A percentile compares a stretch with the other conserved stretches of the same genome.
These are phyloP conservation scores for Meda fulgida DNA, from an alignment of 2,797 vertebrate genomes.

Conservation along the genomic window DNA sequence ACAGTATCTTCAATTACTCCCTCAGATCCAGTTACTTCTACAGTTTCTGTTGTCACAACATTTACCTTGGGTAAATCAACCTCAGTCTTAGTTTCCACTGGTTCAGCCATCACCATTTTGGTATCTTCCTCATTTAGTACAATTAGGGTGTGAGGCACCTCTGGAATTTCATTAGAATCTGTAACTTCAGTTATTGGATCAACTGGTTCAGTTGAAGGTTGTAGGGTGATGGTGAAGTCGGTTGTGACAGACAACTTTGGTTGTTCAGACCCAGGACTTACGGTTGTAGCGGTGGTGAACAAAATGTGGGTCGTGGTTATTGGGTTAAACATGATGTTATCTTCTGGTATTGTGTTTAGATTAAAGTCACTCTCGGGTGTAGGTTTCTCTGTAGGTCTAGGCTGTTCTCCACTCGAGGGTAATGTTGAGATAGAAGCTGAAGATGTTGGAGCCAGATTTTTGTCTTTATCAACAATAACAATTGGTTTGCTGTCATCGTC, in stretches of 20 bases:
- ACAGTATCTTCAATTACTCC: constrained; percentile 14
- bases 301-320: constrained; percentile 49
- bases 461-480: constrained; percentile 23
- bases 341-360: constrained; percentile 54
- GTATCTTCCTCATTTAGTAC: constrained; percentile 6
- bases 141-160: constrained; percentile 21
- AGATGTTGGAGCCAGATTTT: constrained; percentile 63
- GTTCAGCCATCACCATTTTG: constrained; percentile 25
- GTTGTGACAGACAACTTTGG: constrained; percentile 52
- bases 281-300: constrained; percentile 52
- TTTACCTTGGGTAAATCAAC: neutral
- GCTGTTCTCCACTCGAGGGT: constrained; percentile 19
- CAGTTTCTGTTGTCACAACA: constrained; percentile 8
- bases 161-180: constrained; percentile 48
- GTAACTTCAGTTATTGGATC: constrained; percentile 37
- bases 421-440: constrained; percentile 61
- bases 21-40: neutral
- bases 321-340: constrained; percentile 32
- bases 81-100: constrained; percentile 1
- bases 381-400: constrained; percentile 37
- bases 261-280: constrained; percentile 22
- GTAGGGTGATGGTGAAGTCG: constrained; percentile 64
- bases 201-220: constrained; percentile 62
- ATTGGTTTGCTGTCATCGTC: constrained; percentile 19
- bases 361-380: constrained; percentile 46